Evolutionary conservation across 2,888 invertebrate genomes (phyloP), one percentile per base, ranked within the genome.

Genomic region (Sabatieria punctata): DNA sequence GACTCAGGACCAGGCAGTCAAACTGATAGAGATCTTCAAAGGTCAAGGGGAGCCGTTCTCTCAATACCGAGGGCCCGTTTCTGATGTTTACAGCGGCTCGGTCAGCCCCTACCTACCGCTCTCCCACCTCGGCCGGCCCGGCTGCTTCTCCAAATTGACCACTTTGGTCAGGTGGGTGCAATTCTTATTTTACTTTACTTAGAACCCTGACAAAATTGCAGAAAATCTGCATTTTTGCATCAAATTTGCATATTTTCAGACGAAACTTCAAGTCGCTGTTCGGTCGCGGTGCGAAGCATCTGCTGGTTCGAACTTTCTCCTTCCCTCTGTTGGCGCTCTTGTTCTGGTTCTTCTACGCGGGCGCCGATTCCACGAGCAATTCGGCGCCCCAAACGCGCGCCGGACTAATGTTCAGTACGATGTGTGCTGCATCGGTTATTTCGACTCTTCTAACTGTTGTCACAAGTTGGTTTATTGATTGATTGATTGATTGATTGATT

Each of bases 1-100:
- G 63, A 91, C 89, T 1, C 86, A 85, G 63, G 83, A 84, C 57
- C 88, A 88, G 68, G 89, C 91, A 55, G 80, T 84, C 2, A 82
- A 84, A 0, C 68, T 91, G 18, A 86, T 89, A 0, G 86, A 88
- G 57, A 82, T 86, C 60, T 89, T 88, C 67, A 83, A 84, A 61
- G 68, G 80, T 27, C 86, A 88, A 67, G 85, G 85, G 0, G 78
- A 78, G 6, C 75, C 77, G 11, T 78, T 80, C 55, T 73, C 80
- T 65, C 81, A 82, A 60, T 76, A 65, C 11, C 60, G 66, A 1
- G 66, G 64, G 24, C 59, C 68, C 23, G 6, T 8, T 15, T 23
- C 19, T 22, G 30, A 8, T 8, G 33, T 3, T 19, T 19, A 33
- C 53, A 55, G 58, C 57, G 40, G 43, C 41, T 15, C 19, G 18